These are phyloP conservation scores for Diphyllodes magnificus DNA, from an alignment of 2,113 vertebrate species.

Conservation along the genomic window DNA sequence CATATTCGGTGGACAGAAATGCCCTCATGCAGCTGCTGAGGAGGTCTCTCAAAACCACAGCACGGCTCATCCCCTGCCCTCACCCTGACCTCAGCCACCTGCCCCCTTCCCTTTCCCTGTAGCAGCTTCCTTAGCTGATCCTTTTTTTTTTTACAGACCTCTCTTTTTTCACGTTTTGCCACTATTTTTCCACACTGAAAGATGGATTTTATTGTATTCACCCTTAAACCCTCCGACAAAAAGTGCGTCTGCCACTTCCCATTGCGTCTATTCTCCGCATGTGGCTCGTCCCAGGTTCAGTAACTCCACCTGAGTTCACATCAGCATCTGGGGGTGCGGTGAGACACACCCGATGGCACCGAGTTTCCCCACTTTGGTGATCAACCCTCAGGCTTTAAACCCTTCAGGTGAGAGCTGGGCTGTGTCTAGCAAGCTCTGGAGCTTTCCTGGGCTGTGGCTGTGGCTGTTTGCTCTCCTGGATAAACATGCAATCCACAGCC, in stretches of 20 bases:
- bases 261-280: rapidly evolving
- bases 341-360: background rate
- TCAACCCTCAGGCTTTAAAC: background rate
- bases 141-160: background rate
- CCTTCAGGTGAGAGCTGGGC: rapidly evolving
- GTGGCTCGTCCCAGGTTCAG: rapidly evolving
- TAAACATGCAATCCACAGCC: background rate
- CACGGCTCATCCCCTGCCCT: background rate
- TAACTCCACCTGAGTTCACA: background rate
- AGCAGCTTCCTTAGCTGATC: background rate
- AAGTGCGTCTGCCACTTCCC: background rate
- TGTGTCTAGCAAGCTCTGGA: rapidly evolving
- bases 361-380: background rate
- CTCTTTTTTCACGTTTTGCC: background rate
- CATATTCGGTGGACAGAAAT: background rate
- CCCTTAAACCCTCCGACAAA: background rate
- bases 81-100: background rate
- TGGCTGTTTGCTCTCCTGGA: background rate
- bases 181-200: background rate
- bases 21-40: background rate
- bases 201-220: background rate
- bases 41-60: background rate
- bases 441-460: background rate
- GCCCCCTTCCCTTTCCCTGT: background rate
- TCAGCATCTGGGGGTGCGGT: background rate